phyloP scores from a whole-genome alignment of 2,888 invertebrate genomes.

The Athripsodes cinereus region DNA sequence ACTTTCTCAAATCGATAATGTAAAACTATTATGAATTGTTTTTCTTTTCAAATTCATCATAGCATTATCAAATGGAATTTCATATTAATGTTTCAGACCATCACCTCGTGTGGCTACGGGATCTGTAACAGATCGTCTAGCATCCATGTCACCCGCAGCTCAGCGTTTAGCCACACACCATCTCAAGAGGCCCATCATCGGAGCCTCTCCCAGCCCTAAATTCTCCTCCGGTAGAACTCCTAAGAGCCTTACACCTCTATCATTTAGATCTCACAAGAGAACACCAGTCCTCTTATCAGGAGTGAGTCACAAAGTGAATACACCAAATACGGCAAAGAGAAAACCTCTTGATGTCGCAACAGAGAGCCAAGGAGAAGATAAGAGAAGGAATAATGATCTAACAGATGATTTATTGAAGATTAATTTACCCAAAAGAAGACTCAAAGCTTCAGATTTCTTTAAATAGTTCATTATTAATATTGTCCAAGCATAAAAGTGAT shows the following conservation, averaged over 20 bases:
- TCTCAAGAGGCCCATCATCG: conserved; percentile 16
- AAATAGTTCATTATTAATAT: too few relatives aligned
- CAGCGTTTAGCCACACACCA: conserved; percentile 66
- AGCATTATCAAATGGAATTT: too few relatives aligned
- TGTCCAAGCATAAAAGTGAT: too few relatives aligned
- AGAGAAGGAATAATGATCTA: conserved; percentile 48
- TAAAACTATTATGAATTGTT: too few relatives aligned
- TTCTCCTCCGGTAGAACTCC: conserved; percentile 32
- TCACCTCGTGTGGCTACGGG: conserved; percentile 24
- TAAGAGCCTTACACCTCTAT: conserved; percentile 29
- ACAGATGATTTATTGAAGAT: conserved; percentile 86
- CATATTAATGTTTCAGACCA: conserved; percentile 23
- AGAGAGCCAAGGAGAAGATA: conserved; percentile 30
- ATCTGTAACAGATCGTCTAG: conserved; percentile 70
- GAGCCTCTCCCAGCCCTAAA: conserved; percentile 25
- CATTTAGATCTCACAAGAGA: conserved; percentile 28
- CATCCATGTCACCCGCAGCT: conserved; percentile 94
- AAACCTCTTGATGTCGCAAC: conserved; percentile 31
- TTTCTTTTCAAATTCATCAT: too few relatives aligned
- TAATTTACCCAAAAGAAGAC: conserved; percentile 63
- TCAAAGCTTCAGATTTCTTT: conserved; percentile 81
- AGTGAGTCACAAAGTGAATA: conserved; percentile 29
- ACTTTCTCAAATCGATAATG: too few relatives aligned
- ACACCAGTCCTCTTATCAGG: background rate
- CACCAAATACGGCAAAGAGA: conserved; percentile 31